These are phyloP conservation scores for Zosterops hypoxanthus DNA, from an alignment of 2,113 vertebrate genomes.

Conservation along the genomic window DNA sequence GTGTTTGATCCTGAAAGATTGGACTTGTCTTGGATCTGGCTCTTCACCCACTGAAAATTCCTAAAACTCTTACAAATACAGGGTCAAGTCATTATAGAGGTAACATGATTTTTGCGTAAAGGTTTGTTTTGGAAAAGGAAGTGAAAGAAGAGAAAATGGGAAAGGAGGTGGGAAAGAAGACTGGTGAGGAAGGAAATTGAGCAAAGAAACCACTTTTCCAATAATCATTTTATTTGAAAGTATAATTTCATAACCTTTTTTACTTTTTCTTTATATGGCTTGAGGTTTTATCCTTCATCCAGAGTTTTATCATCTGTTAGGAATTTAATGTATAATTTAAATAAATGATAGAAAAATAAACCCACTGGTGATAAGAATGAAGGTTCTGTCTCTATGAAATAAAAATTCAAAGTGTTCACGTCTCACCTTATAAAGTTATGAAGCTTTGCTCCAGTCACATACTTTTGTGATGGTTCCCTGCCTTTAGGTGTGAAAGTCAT, in stretches of 20 bases:
- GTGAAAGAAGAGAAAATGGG: background rate
- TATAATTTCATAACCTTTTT: background rate
- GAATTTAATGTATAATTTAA: constrained; percentile 3
- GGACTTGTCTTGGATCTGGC: background rate
- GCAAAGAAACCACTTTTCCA: background rate
- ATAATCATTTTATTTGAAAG: background rate
- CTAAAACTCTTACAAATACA: background rate
- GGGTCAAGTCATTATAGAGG: background rate
- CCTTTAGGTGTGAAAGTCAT: background rate
- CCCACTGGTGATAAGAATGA: background rate
- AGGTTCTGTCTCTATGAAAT: background rate
- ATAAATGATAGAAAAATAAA: background rate
- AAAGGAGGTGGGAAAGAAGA: background rate
- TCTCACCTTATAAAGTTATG: background rate
- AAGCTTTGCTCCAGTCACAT: background rate
- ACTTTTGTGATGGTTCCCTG: background rate
- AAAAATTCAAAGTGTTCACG: background rate
- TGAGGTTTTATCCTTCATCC: background rate
- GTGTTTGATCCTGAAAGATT: background rate
- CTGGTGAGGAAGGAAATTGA: background rate
- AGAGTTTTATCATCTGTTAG: background rate
- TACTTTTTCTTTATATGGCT: background rate
- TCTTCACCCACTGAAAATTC: background rate
- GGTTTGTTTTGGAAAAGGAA: constrained; percentile 15
- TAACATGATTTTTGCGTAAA: background rate